Evolutionary conservation across 2,797 vertebrate species (phyloP).

Genomic region (Onychomys leucogaster): DNA sequence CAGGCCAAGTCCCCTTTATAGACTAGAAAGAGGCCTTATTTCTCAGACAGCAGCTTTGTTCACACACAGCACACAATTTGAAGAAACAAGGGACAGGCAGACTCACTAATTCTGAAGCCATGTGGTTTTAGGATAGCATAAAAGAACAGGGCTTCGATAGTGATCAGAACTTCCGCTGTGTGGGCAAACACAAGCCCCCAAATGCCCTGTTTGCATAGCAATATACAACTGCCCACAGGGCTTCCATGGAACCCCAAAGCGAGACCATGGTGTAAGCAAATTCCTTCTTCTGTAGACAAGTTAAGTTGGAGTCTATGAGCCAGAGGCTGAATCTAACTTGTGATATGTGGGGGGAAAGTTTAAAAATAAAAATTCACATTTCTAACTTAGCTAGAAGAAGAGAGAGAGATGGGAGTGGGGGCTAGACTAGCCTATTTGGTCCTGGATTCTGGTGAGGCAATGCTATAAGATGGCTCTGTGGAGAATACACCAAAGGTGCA

Average conservation of each 20-base stretch:
- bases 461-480: neutral
- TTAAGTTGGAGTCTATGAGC: neutral
- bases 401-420: neutral
- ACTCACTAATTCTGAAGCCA: neutral
- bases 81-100: neutral
- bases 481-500: neutral
- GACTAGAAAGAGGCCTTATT: neutral
- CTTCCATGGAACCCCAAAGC: neutral
- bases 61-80: neutral
- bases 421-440: neutral
- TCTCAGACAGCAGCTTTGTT: neutral
- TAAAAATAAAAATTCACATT: conserved; percentile 16
- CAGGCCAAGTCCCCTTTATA: neutral
- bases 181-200: neutral
- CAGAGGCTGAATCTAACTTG: neutral
- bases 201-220: neutral
- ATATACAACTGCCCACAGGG: neutral
- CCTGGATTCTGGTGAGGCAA: neutral
- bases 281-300: neutral
- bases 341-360: neutral
- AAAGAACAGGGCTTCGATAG: conserved; percentile 6
- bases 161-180: neutral
- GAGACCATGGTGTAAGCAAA: neutral
- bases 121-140: neutral
- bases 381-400: neutral